These are phyloP conservation scores for Phainopepla nitens DNA, from an alignment of 2,113 vertebrate species.

Conservation along the genomic window DNA sequence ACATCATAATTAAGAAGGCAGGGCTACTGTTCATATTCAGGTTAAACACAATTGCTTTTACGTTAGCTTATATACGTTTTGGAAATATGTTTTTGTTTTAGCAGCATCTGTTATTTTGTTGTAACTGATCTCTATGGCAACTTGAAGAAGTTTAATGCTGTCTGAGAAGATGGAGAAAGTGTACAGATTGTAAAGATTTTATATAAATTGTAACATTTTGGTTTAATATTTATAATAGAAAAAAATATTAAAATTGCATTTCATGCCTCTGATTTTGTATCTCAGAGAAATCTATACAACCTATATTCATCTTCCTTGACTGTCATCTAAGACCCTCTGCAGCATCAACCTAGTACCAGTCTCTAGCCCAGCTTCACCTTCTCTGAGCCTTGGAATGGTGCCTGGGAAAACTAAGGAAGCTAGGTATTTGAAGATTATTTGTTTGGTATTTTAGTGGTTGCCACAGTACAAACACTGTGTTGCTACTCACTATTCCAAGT, in stretches of 20 bases:
- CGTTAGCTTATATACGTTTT: neutral
- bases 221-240: conserved; percentile 74
- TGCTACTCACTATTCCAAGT: neutral
- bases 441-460: neutral
- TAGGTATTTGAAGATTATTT: neutral
- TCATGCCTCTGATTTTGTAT: neutral
- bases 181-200: conserved; percentile 74
- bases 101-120: neutral
- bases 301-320: neutral
- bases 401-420: neutral
- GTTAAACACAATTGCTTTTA: neutral
- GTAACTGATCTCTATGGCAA: neutral
- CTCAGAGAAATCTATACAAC: neutral
- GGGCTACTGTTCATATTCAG: neutral
- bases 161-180: conserved; percentile 40
- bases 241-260: conserved; percentile 38
- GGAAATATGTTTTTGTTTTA: neutral
- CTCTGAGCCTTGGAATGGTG: neutral
- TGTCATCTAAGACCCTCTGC: neutral
- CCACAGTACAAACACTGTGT: neutral
- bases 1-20: neutral
- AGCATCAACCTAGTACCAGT: neutral
- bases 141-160: conserved; percentile 31
- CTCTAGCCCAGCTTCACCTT: neutral
- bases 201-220: conserved; percentile 61